These are phyloP conservation scores for Phyllotreta cruciferae DNA, from an alignment of 2,888 invertebrate species.

Conservation along the genomic window DNA sequence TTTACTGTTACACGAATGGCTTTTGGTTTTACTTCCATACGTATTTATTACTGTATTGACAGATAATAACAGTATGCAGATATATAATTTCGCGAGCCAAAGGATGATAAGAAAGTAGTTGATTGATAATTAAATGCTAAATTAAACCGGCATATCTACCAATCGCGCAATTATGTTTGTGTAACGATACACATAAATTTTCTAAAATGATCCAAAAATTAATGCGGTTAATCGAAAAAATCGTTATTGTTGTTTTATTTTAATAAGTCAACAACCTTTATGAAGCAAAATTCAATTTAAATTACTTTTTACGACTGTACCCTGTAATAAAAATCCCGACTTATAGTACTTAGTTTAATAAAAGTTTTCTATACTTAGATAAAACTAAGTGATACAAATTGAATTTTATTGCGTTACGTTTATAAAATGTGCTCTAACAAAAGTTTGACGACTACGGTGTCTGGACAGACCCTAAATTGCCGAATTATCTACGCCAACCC, in stretches of 20 bases:
- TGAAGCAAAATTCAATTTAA: constrained; percentile 3
- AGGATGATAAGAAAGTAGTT: constrained; percentile 18
- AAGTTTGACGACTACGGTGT: constrained; percentile 19
- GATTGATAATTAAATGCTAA: constrained; percentile 18
- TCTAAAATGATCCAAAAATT: too few species aligned
- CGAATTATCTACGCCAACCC: constrained; percentile 46
- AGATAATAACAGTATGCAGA: constrained; percentile 25
- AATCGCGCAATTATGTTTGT: neutral
- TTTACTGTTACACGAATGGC: constrained; percentile 33
- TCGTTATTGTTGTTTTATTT: too few species aligned
- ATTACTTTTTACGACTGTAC: constrained; percentile 11
- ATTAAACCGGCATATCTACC: constrained; percentile 1
- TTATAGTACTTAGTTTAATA: constrained; percentile 8
- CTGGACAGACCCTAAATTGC: constrained; percentile 30
- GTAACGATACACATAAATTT: neutral
- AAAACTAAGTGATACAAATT: constrained; percentile 24
- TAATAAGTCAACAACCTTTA: neutral
- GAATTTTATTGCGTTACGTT: constrained; percentile 25
- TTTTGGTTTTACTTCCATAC: constrained; percentile 29
- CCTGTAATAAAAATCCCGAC: constrained; percentile 4
- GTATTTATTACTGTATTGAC: constrained; percentile 32
- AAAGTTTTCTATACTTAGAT: constrained; percentile 17
- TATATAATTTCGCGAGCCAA: constrained; percentile 24
- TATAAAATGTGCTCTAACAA: constrained; percentile 20
- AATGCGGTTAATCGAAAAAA: too few species aligned